Base-by-base conservation (phyloP, 2,888 invertebrate species). In the Platycnemis pennipes region DNA sequence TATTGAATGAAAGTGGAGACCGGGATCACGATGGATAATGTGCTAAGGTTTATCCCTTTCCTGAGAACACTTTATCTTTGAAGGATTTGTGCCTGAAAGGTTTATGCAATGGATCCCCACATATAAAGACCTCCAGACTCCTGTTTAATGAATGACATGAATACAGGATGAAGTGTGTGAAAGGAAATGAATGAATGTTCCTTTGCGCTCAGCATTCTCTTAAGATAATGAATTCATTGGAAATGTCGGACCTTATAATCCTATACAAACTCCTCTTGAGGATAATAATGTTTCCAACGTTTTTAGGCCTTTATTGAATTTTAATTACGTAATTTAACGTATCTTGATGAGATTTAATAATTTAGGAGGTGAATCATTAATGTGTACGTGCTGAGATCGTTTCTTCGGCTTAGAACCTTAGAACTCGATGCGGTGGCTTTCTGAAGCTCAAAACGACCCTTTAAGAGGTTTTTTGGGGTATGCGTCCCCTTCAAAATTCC, bases 271-370 rank as follows among this genome's bases (percentile, higher is more conserved):
- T 37, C 77, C 7, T 37, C 37, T 63, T 63, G 63, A 1, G 63
- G 63, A 5, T 26, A 63, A n/a, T 4, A 63, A n/a, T 63, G 63
- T 63, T 63, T 63, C 63, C 26, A 22, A 16, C 91, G 91, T 42
- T 31, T 77, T 77, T 89, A 56, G 44, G 56, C 44, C 91, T 31
- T 69, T 56, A 91, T 42, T 42, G 91, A 91, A 91, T 91, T 63
- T 91, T 63, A 91, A 91, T 91, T 44, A n/a, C 42, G 91, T 91
- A 63, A 63, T 91, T 91, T 63, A n/a, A 63, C 56, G 91, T 31
- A n/a, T 56, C 63, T 91, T 91, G 91, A 91, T 91, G 91, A 91
- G 63, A 44, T 56, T 91, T 56, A 91, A 63, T 91, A 44, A 91
- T 91, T 91, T 63, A 91, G 26, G 7, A 42, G 42, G 22, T 63